Evolutionary conservation across 2,797 vertebrate species (phyloP).

Genomic region (Iguana delicatissima): DNA sequence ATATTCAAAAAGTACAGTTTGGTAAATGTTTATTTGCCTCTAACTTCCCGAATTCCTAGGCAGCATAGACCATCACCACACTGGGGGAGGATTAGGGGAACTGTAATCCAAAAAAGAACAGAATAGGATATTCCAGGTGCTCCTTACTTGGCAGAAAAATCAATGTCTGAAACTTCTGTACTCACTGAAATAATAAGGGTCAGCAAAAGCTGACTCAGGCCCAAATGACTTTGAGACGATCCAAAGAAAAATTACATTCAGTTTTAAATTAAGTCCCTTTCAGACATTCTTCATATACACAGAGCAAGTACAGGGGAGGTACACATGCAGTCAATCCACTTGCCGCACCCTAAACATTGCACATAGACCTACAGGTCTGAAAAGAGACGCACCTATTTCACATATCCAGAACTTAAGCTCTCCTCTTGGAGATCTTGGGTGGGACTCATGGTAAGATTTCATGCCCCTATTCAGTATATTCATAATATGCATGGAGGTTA

Average conservation of each 20-base stretch:
- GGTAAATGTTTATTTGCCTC: no score
- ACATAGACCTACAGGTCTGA: not conserved
- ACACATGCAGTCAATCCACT: not conserved
- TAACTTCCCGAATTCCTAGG: no score
- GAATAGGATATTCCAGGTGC: not conserved
- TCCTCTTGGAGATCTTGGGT: not conserved
- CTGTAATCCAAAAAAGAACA: no score
- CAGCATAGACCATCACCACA: no score
- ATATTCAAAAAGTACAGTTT: no score
- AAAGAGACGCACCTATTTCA: not conserved
- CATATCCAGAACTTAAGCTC: not conserved
- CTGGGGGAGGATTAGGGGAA: no score
- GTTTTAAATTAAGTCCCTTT: not conserved
- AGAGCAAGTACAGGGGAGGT: not conserved
- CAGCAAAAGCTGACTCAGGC: not conserved
- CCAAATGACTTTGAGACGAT: not conserved
- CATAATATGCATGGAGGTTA: not conserved
- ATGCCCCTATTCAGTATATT: not conserved
- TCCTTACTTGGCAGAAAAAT: not conserved
- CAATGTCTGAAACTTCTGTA: not conserved
- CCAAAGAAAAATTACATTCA: not conserved
- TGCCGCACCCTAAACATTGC: not conserved
- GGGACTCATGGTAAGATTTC: not conserved
- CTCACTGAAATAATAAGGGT: not conserved
- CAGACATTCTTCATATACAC: not conserved